Percentiles rank a stretch among this genome's conserved stretches.
Evolutionary conservation across 2,797 vertebrate genomes (phyloP).

Genomic region (Bufotes viridis): DNA sequence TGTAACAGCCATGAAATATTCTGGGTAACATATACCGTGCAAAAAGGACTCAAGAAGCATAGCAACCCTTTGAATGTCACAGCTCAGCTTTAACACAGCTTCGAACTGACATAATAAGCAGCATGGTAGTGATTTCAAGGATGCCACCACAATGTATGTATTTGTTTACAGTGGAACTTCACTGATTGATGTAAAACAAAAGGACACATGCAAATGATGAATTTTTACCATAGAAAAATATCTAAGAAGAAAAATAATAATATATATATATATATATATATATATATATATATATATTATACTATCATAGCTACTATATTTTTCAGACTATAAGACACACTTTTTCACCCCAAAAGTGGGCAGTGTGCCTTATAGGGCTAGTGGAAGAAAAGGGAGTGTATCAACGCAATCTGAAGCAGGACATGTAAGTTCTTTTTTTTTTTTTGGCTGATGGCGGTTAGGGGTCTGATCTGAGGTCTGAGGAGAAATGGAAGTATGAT

Average conservation of each 20-base stretch:
- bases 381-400: no score
- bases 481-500: no score
- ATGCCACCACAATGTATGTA: background rate
- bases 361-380: no score
- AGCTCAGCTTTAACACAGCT: background rate
- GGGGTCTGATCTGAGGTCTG: no score
- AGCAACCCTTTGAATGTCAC: slow-evolving; percentile 4
- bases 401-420: no score
- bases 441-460: no score
- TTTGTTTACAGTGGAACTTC: slow-evolving; percentile 14
- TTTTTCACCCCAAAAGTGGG: no score
- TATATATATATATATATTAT: no score
- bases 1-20: slow-evolving; percentile 63
- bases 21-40: slow-evolving; percentile 24
- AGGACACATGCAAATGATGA: background rate
- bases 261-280: no score
- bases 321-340: no score
- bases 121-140: slow-evolving; percentile 3
- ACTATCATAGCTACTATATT: no score
- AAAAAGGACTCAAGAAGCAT: slow-evolving; percentile 1
- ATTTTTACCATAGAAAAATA: background rate
- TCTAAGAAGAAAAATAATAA: background rate
- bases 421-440: no score
- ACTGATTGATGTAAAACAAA: background rate
- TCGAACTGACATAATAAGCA: background rate